phyloP scores from a whole-genome alignment of 2,797 vertebrate genomes.

The Melanotaenia trifasciata region DNA sequence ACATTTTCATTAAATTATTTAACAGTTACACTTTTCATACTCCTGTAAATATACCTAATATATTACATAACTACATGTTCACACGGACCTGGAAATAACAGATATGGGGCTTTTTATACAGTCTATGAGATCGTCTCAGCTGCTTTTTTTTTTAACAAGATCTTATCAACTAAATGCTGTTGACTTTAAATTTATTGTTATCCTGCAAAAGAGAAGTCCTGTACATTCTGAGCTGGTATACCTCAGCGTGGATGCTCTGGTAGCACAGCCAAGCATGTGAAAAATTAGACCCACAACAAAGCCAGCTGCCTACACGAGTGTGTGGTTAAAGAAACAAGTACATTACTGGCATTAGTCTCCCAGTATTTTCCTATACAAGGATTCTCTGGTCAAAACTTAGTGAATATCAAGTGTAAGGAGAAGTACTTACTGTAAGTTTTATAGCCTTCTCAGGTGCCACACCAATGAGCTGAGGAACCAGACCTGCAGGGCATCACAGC shows the following conservation, averaged over 20 bases:
- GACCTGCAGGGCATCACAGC: conserved; percentile 84
- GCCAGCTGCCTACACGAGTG: not conserved
- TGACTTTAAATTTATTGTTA: not conserved
- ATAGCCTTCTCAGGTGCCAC: conserved; percentile 99
- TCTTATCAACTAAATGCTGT: not conserved
- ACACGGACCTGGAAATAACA: too few species aligned
- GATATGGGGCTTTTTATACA: too few species aligned
- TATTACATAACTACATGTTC: too few species aligned
- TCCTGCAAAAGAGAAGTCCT: not conserved
- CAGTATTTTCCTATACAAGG: too few species aligned
- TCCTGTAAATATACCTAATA: not conserved
- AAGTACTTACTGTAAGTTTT: conserved; percentile 94
- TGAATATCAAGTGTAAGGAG: not conserved
- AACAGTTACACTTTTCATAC: too few species aligned
- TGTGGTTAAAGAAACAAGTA: not conserved
- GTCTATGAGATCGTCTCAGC: not conserved
- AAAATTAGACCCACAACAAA: not conserved
- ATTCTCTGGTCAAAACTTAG: not conserved
- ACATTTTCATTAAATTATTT: too few species aligned
- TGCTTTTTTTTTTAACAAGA: not conserved
- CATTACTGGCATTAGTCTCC: not conserved
- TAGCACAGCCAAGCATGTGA: not conserved
- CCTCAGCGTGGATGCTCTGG: not conserved
- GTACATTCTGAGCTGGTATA: not conserved
- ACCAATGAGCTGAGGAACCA: conserved; percentile 97